These are phyloP conservation scores for Ptilorrhoa leucosticta DNA, from an alignment of 2,113 vertebrate species.

Conservation along the genomic window DNA sequence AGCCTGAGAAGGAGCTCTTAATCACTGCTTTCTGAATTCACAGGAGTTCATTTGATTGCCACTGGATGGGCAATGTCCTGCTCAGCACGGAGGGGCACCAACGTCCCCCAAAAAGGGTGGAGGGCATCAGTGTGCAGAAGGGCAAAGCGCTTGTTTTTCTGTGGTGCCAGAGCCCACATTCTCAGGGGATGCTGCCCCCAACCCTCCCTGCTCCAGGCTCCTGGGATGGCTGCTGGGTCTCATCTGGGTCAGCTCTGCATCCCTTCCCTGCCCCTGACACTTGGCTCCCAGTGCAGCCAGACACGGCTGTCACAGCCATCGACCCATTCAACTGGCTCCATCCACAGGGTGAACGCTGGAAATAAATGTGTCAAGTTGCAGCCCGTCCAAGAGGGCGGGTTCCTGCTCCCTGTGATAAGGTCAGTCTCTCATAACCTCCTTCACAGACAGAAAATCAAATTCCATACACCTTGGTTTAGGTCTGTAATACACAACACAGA, in stretches of 20 bases:
- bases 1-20: background rate
- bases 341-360: background rate
- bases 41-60: background rate
- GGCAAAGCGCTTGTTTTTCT: accelerated
- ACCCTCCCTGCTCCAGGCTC: background rate
- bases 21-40: background rate
- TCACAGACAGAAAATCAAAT: background rate
- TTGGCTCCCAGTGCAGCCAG: background rate
- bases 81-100: background rate
- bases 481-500: background rate
- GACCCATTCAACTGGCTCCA: accelerated
- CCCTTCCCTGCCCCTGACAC: background rate
- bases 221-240: background rate
- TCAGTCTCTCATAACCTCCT: background rate
- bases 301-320: background rate
- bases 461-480: background rate
- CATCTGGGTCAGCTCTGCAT: background rate
- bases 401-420: background rate
- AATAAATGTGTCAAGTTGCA: background rate
- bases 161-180: background rate
- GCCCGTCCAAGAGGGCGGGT: background rate
- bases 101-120: accelerated
- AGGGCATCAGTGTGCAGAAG: background rate
- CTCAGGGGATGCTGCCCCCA: background rate
- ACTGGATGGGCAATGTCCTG: background rate